Conservation (phyloP, 2,888 invertebrate species). For the Heliconius aoede region DNA sequence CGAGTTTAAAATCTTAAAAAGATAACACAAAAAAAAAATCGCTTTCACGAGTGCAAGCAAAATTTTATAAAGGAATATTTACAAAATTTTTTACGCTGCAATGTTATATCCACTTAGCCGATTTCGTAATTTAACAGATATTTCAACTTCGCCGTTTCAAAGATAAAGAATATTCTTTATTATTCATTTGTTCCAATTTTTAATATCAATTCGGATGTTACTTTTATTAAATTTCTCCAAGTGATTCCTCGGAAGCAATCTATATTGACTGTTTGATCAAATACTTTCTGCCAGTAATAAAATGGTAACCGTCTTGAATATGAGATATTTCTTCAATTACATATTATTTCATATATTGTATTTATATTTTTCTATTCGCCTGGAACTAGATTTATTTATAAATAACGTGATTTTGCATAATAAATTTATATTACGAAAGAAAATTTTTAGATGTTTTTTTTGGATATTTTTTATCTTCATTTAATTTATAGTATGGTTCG, state of each 20-base stretch:
- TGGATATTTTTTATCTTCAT: too few relatives aligned
- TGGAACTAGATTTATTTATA: too few relatives aligned
- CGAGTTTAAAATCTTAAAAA: neutral
- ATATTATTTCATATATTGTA: too few relatives aligned
- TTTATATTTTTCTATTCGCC: neutral
- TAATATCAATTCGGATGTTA: slow-evolving; percentile 40
- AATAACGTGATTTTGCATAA: too few relatives aligned
- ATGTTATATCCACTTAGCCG: neutral
- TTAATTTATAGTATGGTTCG: too few relatives aligned
- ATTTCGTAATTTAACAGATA: slow-evolving; percentile 19
- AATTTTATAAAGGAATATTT: slow-evolving; percentile 17
- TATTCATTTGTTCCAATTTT: slow-evolving; percentile 37
- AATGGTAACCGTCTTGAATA: slow-evolving; percentile 32
- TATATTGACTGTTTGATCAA: slow-evolving; percentile 43
- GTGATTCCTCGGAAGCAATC: slow-evolving; percentile 41
- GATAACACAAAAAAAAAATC: neutral
- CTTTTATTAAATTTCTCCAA: slow-evolving; percentile 44
- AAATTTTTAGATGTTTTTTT: too few relatives aligned
- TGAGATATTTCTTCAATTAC: slow-evolving; percentile 34
- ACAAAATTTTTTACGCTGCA: slow-evolving; percentile 5
- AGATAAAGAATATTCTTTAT: slow-evolving; percentile 33
- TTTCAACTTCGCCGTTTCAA: slow-evolving; percentile 21
- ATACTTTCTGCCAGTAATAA: slow-evolving; percentile 37
- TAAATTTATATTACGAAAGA: too few relatives aligned
- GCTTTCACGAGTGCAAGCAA: neutral